These are phyloP conservation scores for Tachyglossus aculeatus DNA, from an alignment of 2,797 vertebrate genomes.

Conservation along the genomic window DNA sequence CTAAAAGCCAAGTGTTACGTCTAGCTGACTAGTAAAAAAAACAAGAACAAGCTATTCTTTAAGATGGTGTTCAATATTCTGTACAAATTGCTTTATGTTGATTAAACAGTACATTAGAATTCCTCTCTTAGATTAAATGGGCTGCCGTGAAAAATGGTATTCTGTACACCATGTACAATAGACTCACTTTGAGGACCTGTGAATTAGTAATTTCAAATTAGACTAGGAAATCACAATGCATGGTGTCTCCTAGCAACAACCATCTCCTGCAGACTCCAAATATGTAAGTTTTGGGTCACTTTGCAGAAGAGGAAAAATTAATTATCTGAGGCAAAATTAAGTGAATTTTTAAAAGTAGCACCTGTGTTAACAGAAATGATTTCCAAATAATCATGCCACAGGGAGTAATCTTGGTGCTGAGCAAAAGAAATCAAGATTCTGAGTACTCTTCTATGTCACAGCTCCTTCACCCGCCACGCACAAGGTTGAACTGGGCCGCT, in stretches of 20 bases:
- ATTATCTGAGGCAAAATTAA: conserved; percentile 33
- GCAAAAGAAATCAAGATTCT: background rate
- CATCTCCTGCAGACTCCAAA: conserved; percentile 11
- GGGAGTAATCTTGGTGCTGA: background rate
- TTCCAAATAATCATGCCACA: background rate
- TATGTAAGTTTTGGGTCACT: conserved; percentile 14
- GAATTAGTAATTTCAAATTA: conserved; percentile 47
- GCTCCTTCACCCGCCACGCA: background rate
- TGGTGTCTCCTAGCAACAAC: conserved; percentile 55
- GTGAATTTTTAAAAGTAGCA: background rate
- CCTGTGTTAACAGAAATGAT: background rate
- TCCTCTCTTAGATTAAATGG: conserved; percentile 60
- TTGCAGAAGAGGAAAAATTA: conserved; percentile 35
- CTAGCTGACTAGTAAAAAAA: conserved; percentile 44
- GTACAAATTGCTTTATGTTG: conserved; percentile 58
- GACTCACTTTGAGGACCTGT: conserved; percentile 34
- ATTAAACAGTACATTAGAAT: conserved; percentile 46
- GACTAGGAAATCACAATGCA: conserved; percentile 38
- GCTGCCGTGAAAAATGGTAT: conserved; percentile 45
- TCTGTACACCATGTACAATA: conserved; percentile 40
- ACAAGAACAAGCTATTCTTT: conserved; percentile 49
- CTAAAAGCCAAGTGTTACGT: conserved; percentile 49
- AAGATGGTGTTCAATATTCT: conserved; percentile 49
- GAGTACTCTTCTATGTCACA: background rate
- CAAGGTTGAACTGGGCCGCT: no score